These are phyloP conservation scores for Metacarcinus magister DNA, from an alignment of 2,888 invertebrate genomes.

Conservation along the genomic window DNA sequence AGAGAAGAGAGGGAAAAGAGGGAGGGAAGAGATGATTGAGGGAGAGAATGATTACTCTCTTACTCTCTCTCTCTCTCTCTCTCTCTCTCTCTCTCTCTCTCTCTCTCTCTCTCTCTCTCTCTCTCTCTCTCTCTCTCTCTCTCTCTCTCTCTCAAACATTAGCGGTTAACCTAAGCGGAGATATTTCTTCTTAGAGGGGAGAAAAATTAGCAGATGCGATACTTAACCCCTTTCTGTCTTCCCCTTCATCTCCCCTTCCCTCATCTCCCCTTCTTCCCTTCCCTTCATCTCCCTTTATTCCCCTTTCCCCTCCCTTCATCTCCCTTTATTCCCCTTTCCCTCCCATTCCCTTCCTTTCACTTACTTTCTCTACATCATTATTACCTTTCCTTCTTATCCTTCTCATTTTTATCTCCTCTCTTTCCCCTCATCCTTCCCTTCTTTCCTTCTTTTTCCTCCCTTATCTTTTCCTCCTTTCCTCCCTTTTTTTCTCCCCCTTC, in stretches of 20 bases:
- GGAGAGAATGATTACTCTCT: neutral
- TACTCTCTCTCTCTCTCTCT: neutral
- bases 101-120: neutral
- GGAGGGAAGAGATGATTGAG: neutral
- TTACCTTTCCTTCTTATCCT: neutral
- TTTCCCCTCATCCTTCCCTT: neutral
- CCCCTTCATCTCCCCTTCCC: neutral
- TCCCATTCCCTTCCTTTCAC: neutral
- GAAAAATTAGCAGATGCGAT: neutral
- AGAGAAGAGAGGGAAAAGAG: neutral
- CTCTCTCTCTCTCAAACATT: neutral
- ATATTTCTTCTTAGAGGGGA: neutral
- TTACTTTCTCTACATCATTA: neutral
- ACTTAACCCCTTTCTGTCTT: neutral
- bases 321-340: neutral
- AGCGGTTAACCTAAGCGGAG: neutral
- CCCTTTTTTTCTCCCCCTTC: neutral
- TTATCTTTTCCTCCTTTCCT: neutral
- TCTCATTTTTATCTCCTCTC: neutral
- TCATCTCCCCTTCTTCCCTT: neutral
- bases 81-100: neutral
- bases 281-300: neutral
- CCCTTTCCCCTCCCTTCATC: neutral
- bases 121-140: neutral
- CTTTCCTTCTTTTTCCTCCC: neutral